Percentiles rank a stretch among this genome's conserved stretches.
phyloP scores from a whole-genome alignment of 2,888 invertebrate species.

The Prostheceraeus crozeri region DNA sequence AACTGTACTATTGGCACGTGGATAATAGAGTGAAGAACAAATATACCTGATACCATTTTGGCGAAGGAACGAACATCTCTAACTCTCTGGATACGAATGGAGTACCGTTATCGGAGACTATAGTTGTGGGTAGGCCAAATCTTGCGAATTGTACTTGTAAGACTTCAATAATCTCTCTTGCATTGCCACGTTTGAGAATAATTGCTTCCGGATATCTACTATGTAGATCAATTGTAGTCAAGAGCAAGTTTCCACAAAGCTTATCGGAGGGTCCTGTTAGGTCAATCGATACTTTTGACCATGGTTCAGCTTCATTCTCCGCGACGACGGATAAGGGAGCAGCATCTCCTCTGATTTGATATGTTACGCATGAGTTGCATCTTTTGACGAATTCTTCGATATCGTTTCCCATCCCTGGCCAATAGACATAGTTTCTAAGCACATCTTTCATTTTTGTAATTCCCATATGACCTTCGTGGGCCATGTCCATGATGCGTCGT shows the following conservation, averaged over 20 bases:
- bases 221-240: constrained; percentile 16
- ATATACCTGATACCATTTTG: not conserved
- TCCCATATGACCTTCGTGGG: constrained; percentile 5
- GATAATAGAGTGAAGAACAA: constrained; percentile 6
- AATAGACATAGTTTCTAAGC: not conserved
- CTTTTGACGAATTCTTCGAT: constrained; percentile 7
- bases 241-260: not conserved
- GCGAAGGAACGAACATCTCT: not conserved
- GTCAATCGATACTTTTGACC: not conserved
- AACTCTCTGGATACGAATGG: constrained; percentile 10
- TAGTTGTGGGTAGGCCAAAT: not conserved
- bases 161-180: not conserved
- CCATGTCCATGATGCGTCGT: constrained; percentile 11
- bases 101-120: not conserved
- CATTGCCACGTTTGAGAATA: not conserved
- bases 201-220: constrained; percentile 1
- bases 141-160: not conserved
- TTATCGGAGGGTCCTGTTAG: constrained; percentile 9
- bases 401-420: not conserved
- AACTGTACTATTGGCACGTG: not conserved
- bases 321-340: not conserved
- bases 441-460: constrained; percentile 14
- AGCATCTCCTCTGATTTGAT: constrained; percentile 3
- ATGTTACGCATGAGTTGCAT: not conserved
- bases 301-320: constrained; percentile 5